Conservation (phyloP, 2,888 invertebrate genomes). For the Teleiodes luculella region DNA sequence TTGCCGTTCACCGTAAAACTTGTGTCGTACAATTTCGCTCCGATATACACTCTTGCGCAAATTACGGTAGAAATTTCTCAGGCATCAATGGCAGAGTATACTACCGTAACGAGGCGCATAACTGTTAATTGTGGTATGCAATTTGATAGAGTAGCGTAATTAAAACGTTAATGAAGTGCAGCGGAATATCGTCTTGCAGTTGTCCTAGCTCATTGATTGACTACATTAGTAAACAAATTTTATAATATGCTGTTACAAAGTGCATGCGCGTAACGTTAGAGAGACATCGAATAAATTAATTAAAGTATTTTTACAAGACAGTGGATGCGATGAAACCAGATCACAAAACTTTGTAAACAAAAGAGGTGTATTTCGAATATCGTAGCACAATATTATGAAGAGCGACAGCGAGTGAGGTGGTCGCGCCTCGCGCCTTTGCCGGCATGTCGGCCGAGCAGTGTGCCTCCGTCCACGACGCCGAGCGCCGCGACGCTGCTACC, state of each 20-base stretch:
- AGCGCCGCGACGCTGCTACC: conserved; percentile 45
- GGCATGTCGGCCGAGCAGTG: conserved; percentile 39
- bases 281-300: too few relatives aligned
- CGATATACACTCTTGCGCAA: not conserved
- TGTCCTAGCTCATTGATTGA: conserved; percentile 19
- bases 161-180: conserved; percentile 18
- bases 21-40: conserved; percentile 13
- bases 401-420: conserved; percentile 19
- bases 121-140: conserved; percentile 11
- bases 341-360: not conserved
- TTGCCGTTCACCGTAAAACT: conserved; percentile 35
- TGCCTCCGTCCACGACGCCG: conserved; percentile 52
- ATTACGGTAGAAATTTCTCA: not conserved
- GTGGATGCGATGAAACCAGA: not conserved
- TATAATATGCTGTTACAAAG: too few relatives aligned
- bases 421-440: conserved; percentile 23
- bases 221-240: conserved; percentile 5
- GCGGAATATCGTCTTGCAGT: conserved; percentile 19
- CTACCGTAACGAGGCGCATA: conserved; percentile 5
- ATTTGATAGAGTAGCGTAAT: conserved; percentile 14
- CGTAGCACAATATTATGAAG: not conserved
- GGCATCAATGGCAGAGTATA: not conserved
- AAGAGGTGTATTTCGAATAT: not conserved
- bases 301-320: not conserved
- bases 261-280: not conserved